Conservation (phyloP, 2,797 vertebrate genomes). For the Sandelia bainsii region DNA sequence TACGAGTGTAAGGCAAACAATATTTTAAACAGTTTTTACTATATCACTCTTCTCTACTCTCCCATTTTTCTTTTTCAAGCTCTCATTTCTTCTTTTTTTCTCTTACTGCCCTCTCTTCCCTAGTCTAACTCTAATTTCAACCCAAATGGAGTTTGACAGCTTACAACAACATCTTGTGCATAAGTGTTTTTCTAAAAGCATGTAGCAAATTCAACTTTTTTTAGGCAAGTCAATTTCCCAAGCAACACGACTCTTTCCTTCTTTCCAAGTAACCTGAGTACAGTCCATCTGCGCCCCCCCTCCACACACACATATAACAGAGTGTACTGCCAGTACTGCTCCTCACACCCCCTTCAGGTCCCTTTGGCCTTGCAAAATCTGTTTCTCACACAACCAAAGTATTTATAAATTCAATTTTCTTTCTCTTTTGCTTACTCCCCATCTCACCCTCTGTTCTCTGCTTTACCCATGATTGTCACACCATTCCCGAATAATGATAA, state of each 20-base stretch:
- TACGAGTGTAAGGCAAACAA: neutral
- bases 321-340: conserved; percentile 78
- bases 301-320: conserved; percentile 49
- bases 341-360: conserved; percentile 74
- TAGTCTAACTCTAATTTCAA: conserved; percentile 26
- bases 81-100: neutral
- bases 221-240: conserved; percentile 60
- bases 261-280: conserved; percentile 75
- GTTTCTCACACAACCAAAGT: conserved; percentile 70
- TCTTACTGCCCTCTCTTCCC: neutral
- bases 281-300: conserved; percentile 76
- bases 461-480: conserved; percentile 25
- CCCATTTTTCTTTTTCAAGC: neutral
- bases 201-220: conserved; percentile 57
- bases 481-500: conserved; percentile 39
- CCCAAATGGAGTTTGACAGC: conserved; percentile 41
- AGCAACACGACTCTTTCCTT: conserved; percentile 70
- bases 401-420: conserved; percentile 60
- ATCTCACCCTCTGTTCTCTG: conserved; percentile 20
- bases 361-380: conserved; percentile 76
- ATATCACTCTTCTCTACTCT: neutral
- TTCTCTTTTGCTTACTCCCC: conserved; percentile 16
- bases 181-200: conserved; percentile 48
- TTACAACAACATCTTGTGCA: conserved; percentile 42
- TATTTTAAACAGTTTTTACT: neutral